Conservation (phyloP, 2,888 invertebrate genomes). For the Boloria euphrosyne region DNA sequence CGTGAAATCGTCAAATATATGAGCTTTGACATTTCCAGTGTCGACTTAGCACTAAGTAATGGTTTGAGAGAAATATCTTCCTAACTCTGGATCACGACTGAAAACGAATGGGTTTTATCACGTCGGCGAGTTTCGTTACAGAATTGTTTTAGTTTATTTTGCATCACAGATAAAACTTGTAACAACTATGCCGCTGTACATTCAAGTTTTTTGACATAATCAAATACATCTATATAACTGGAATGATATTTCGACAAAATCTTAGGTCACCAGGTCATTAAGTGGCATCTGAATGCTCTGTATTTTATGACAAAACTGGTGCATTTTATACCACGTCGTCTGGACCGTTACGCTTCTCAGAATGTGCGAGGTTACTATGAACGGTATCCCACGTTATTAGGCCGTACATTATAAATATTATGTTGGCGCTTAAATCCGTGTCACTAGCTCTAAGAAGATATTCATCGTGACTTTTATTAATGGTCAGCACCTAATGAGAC, state of each 20-base stretch:
- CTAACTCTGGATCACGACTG: slow-evolving; percentile 42
- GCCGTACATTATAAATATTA: slow-evolving; percentile 67
- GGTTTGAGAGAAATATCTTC: slow-evolving; percentile 41
- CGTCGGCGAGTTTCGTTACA: slow-evolving; percentile 26
- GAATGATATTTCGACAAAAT: slow-evolving; percentile 55
- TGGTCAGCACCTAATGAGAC: slow-evolving; percentile 54
- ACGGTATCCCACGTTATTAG: slow-evolving; percentile 60
- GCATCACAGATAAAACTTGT: slow-evolving; percentile 19
- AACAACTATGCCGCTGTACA: neutral
- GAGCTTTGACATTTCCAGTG: slow-evolving; percentile 47
- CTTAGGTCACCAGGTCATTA: slow-evolving; percentile 60
- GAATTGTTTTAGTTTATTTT: slow-evolving; percentile 28
- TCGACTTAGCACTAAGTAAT: slow-evolving; percentile 45
- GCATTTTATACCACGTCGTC: slow-evolving; percentile 59
- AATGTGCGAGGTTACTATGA: slow-evolving; percentile 62
- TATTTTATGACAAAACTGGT: slow-evolving; percentile 65
- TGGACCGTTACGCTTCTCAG: slow-evolving; percentile 70
- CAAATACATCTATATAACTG: slow-evolving; percentile 34
- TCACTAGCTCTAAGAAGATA: slow-evolving; percentile 63
- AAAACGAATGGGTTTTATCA: slow-evolving; percentile 42
- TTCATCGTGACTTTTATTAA: slow-evolving; percentile 60
- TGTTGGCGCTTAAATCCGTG: slow-evolving; percentile 62
- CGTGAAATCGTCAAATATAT: slow-evolving; percentile 43
- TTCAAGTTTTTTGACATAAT: slow-evolving; percentile 29
- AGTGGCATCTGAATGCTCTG: slow-evolving; percentile 54